A percentile compares a stretch with the other conserved stretches of the same genome.
Conservation (phyloP, 2,888 invertebrate species). For the Nomada lathburiana region DNA sequence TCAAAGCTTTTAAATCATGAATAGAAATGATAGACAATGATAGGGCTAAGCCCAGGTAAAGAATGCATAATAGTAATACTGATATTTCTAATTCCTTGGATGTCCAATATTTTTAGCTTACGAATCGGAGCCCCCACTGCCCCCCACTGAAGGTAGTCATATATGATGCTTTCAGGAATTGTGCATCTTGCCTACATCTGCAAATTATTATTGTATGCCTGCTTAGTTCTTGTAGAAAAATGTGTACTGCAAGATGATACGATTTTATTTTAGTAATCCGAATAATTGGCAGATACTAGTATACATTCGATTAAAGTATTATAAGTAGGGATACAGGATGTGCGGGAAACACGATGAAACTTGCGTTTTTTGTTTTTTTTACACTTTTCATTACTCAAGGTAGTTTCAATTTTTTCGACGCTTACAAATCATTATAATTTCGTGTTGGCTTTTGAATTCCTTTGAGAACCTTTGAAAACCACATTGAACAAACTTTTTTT, state of each 20-base stretch:
- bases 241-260: constrained; percentile 62
- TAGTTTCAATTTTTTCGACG: background rate
- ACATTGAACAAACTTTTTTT: background rate
- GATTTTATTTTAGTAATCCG: constrained; percentile 58
- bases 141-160: constrained; percentile 81
- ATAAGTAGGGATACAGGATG: constrained; percentile 63
- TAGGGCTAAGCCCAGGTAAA: constrained; percentile 69
- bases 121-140: constrained; percentile 83
- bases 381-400: background rate
- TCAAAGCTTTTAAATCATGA: constrained; percentile 42
- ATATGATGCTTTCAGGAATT: constrained; percentile 75
- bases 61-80: constrained; percentile 60
- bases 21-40: constrained; percentile 58
- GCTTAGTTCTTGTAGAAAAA: constrained; percentile 86
- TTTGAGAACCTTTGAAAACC: background rate
- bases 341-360: constrained; percentile 51
- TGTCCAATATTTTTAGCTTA: constrained; percentile 82
- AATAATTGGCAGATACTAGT: constrained; percentile 45
- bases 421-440: constrained; percentile 21
- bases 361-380: constrained; percentile 13
- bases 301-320: constrained; percentile 26
- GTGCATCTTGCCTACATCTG: constrained; percentile 75
- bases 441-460: constrained; percentile 9
- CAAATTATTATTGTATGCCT: constrained; percentile 85
- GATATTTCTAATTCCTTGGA: constrained; percentile 80